phyloP scores from a whole-genome alignment of 2,113 vertebrate species.

The Entomyzon cyanotis region DNA sequence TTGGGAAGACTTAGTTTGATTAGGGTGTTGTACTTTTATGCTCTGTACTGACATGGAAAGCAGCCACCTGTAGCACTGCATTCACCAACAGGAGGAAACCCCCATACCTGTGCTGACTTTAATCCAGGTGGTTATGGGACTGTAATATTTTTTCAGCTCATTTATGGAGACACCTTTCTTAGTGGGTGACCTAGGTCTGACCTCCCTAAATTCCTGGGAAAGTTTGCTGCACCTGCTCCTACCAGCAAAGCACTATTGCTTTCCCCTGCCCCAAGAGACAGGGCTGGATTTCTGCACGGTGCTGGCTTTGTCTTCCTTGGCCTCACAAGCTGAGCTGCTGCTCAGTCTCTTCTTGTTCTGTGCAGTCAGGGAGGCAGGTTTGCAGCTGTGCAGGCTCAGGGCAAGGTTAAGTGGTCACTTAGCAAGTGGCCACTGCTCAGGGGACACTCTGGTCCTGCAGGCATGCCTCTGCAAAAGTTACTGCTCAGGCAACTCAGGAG shows the following conservation, averaged over 20 bases:
- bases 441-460: background rate
- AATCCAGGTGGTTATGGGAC: background rate
- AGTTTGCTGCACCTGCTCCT: background rate
- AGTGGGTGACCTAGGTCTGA: background rate
- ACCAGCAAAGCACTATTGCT: fast-evolving
- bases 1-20: background rate
- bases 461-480: background rate
- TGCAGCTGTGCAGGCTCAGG: background rate
- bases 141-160: background rate
- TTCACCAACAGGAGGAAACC: background rate
- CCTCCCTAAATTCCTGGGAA: background rate
- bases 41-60: background rate
- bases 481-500: background rate
- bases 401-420: background rate
- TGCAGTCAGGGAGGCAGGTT: background rate
- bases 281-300: background rate
- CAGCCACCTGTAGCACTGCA: background rate
- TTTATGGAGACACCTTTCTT: background rate
- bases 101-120: background rate
- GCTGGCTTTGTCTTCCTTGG: background rate
- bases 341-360: background rate
- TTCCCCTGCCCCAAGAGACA: background rate
- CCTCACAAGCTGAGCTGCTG: background rate
- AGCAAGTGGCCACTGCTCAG: background rate
- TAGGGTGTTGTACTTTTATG: background rate